phyloP scores from a whole-genome alignment of 1,140 invertebrate genomes.

The Ridgeia piscesae region DNA sequence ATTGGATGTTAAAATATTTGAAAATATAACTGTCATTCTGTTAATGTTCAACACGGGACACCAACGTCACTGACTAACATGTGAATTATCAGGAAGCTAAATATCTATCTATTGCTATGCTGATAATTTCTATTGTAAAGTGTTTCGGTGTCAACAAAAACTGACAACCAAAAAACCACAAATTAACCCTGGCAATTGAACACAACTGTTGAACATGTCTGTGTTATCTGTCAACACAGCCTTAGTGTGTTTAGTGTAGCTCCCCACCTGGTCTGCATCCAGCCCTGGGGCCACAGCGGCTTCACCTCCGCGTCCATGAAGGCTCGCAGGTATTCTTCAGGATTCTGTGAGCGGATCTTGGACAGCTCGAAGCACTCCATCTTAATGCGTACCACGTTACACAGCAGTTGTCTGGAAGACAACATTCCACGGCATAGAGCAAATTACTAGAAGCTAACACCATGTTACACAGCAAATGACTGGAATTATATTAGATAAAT shows the following conservation, averaged over 20 bases:
- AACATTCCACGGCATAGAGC: constrained; percentile 59
- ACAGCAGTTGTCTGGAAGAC: constrained; percentile 55
- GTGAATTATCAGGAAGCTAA: too few relatives aligned
- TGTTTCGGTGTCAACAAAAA: too few relatives aligned
- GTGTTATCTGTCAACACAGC: neutral
- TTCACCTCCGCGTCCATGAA: constrained; percentile 63
- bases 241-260: neutral
- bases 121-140: too few relatives aligned
- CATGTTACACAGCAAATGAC: constrained; percentile 36
- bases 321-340: constrained; percentile 62
- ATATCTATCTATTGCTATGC: too few relatives aligned
- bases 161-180: too few relatives aligned
- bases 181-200: too few relatives aligned
- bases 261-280: constrained; percentile 60
- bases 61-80: too few relatives aligned
- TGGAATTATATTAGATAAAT: too few relatives aligned
- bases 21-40: too few relatives aligned
- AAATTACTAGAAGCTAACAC: constrained; percentile 47
- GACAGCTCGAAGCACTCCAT: constrained; percentile 60
- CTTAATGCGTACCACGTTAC: constrained; percentile 60
- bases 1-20: too few relatives aligned
- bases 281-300: constrained; percentile 65
- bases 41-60: too few relatives aligned
- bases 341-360: constrained; percentile 61
- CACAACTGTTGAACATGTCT: neutral